These are phyloP conservation scores for Rousettus leschenaultii DNA, from an alignment of 2,113 vertebrate genomes.

Conservation along the genomic window DNA sequence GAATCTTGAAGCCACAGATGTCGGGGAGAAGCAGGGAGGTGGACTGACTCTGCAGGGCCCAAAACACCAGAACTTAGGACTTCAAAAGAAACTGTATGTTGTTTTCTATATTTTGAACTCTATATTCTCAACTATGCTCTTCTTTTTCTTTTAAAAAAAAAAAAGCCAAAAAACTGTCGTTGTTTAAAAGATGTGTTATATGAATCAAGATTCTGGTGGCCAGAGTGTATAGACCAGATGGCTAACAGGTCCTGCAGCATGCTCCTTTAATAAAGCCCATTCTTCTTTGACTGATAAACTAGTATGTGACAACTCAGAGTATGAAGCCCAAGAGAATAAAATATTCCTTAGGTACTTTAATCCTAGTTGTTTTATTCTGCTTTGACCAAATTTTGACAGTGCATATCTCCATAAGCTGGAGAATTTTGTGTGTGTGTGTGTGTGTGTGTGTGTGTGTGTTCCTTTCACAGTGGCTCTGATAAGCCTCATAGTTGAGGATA, in stretches of 20 bases:
- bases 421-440: background rate
- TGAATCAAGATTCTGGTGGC: background rate
- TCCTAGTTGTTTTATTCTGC: background rate
- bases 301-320: background rate
- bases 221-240: background rate
- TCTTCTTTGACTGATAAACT: background rate
- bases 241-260: background rate
- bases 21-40: background rate
- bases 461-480: background rate
- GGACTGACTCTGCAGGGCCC: background rate
- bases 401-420: background rate
- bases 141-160: background rate
- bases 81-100: background rate
- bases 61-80: background rate
- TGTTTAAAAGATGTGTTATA: background rate
- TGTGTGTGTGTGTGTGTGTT: background rate
- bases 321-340: background rate
- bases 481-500: background rate
- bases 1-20: background rate
- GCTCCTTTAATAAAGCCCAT: background rate
- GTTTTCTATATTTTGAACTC: background rate
- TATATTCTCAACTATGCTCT: background rate
- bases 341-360: background rate
- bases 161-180: background rate
- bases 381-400: background rate